Percentiles rank a stretch among this genome's conserved stretches.
These are phyloP conservation scores for Neria commutata DNA, from an alignment of 2,888 invertebrate species.

Conservation along the genomic window DNA sequence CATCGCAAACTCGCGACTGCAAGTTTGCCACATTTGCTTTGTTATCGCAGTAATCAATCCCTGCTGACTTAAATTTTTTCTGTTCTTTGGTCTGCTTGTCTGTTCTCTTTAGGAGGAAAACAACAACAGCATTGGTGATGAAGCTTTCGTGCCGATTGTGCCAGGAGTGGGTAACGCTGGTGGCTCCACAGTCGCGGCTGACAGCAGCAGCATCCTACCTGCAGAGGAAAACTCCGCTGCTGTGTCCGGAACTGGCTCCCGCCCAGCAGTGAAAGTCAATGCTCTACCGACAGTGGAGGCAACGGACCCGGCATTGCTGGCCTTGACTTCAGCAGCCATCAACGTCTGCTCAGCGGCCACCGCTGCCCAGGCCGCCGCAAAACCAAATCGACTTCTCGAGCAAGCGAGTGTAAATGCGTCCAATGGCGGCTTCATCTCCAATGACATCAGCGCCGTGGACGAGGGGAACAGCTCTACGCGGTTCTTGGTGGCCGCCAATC, in stretches of 20 bases:
- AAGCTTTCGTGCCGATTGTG: constrained; percentile 18
- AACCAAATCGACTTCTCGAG: constrained; percentile 17
- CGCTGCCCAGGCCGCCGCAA: constrained; percentile 24
- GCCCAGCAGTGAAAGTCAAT: constrained; percentile 25
- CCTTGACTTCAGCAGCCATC: constrained; percentile 34
- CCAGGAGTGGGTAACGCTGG: too few relatives aligned
- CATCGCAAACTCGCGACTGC: too few relatives aligned
- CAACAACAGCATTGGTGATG: constrained; percentile 38
- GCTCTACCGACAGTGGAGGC: constrained; percentile 34
- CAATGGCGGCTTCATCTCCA: constrained; percentile 10
- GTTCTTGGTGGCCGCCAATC: constrained; percentile 85
- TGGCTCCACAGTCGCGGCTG: constrained; percentile 35
- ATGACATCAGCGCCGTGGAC: constrained; percentile 1
- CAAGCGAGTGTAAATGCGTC: constrained; percentile 23
- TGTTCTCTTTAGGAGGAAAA: constrained; percentile 53
- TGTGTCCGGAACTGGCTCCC: constrained; percentile 39
- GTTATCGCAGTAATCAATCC: too few relatives aligned
- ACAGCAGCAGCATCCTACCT: constrained; percentile 29
- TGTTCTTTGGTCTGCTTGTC: constrained; percentile 31
- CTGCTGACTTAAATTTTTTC: constrained; percentile 2
- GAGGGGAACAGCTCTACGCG: constrained; percentile 62
- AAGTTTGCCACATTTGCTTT: too few relatives aligned
- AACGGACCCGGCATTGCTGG: constrained; percentile 41
- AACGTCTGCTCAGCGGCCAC: constrained; percentile 1
- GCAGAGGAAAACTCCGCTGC: constrained; percentile 15